These are phyloP conservation scores for Ceriagrion tenellum DNA, from an alignment of 2,888 invertebrate species.

Conservation along the genomic window DNA sequence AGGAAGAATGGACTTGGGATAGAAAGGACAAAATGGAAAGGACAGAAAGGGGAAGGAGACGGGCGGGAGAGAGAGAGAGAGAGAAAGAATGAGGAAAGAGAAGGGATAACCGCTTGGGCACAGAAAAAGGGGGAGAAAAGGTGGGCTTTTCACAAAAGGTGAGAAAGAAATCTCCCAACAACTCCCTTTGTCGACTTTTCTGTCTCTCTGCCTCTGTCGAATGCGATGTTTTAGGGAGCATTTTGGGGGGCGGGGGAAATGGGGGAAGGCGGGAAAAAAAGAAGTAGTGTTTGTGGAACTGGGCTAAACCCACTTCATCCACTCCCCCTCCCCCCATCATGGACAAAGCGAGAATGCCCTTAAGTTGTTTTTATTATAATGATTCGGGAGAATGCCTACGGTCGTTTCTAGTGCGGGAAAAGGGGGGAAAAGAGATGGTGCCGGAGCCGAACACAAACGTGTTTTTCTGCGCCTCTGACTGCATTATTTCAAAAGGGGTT, in stretches of 20 bases:
- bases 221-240: not conserved
- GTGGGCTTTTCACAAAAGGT: constrained; percentile 58
- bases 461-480: constrained; percentile 31
- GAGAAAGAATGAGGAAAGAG: not conserved
- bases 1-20: not conserved
- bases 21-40: not conserved
- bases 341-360: constrained; percentile 22
- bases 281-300: not conserved
- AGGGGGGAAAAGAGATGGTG: not conserved
- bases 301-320: not conserved
- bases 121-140: not conserved
- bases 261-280: too few species aligned
- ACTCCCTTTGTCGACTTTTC: constrained; percentile 1
- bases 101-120: not conserved
- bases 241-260: not conserved
- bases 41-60: too few species aligned
- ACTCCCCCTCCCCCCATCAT: not conserved
- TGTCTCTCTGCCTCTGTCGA: not conserved
- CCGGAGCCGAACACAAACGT: not conserved
- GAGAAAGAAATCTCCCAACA: constrained; percentile 60
- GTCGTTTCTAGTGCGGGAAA: not conserved
- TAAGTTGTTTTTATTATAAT: constrained; percentile 39
- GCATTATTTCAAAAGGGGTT: constrained; percentile 19
- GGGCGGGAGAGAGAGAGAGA: too few species aligned
- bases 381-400: constrained; percentile 6